Conservation (phyloP, 2,113 vertebrate species). For the Mastomys natalensis region DNA sequence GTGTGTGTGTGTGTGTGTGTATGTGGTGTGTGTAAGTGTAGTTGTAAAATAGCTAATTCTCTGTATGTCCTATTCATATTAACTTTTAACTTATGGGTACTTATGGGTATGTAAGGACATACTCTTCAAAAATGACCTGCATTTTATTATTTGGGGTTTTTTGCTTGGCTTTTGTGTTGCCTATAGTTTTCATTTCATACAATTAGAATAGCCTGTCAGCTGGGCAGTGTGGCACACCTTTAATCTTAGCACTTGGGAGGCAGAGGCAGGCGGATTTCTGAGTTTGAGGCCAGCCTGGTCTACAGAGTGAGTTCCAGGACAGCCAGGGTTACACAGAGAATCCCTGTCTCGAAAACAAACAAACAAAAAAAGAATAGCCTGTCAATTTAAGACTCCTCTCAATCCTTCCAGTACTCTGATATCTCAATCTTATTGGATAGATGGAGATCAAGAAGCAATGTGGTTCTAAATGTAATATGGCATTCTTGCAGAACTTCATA, state of each 20-base stretch:
- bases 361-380: neutral
- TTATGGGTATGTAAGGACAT: neutral
- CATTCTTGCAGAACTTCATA: neutral
- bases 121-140: neutral
- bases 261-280: too few species aligned
- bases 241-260: too few species aligned
- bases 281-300: too few species aligned
- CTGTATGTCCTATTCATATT: neutral
- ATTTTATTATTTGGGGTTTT: neutral
- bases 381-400: accelerated
- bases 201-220: neutral
- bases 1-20: neutral
- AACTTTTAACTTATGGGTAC: neutral
- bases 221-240: too few species aligned
- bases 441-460: neutral
- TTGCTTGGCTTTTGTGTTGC: constrained; percentile 12
- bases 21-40: accelerated
- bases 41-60: neutral
- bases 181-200: neutral
- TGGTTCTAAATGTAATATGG: neutral
- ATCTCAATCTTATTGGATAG: neutral
- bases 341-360: too few species aligned
- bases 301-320: too few species aligned
- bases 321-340: too few species aligned
- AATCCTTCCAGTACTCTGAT: neutral